Percentiles rank a stretch among this genome's conserved stretches.
Conservation (phyloP, 30 jellyfish, hydroid and myxozoan species). For the Aurelia aurita region DNA sequence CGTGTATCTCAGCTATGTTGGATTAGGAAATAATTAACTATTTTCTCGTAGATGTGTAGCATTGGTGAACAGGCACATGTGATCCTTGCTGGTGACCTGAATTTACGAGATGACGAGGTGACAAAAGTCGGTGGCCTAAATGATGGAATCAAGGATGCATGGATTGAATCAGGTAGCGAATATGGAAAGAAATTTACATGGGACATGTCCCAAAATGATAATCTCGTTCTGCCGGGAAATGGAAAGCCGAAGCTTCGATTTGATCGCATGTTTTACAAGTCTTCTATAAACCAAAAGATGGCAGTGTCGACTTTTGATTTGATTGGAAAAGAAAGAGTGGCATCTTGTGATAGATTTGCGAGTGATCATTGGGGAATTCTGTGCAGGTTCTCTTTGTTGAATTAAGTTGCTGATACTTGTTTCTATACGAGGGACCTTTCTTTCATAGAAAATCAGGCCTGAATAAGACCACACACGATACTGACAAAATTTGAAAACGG, state of each 20-base stretch:
- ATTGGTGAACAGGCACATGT: constrained; percentile 40
- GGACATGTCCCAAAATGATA: constrained; percentile 82
- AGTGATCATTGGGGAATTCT: constrained; percentile 94
- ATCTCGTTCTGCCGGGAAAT: constrained; percentile 26
- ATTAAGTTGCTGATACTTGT: no score
- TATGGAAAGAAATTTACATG: constrained; percentile 66
- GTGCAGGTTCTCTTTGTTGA: constrained; percentile 32
- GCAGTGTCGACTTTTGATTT: constrained; percentile 40
- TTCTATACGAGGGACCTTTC: no score
- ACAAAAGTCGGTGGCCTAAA: constrained; percentile 66
- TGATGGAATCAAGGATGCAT: constrained; percentile 65
- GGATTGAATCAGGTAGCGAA: constrained; percentile 77
- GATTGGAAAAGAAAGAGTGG: constrained; percentile 71
- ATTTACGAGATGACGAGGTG: constrained; percentile 78
- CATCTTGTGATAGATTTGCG: constrained; percentile 71
- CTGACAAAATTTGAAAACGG: no score
- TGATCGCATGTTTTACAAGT: constrained; percentile 74
- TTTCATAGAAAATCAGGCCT: no score
- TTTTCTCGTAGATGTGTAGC: neutral
- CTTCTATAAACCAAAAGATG: constrained; percentile 15
- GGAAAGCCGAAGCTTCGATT: constrained; percentile 69
- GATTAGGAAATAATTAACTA: no score
- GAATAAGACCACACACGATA: no score
- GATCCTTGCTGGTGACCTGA: constrained; percentile 88
- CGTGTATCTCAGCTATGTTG: no score